Base-by-base conservation (phyloP, 2,888 invertebrate genomes). In the Merodon equestris region DNA sequence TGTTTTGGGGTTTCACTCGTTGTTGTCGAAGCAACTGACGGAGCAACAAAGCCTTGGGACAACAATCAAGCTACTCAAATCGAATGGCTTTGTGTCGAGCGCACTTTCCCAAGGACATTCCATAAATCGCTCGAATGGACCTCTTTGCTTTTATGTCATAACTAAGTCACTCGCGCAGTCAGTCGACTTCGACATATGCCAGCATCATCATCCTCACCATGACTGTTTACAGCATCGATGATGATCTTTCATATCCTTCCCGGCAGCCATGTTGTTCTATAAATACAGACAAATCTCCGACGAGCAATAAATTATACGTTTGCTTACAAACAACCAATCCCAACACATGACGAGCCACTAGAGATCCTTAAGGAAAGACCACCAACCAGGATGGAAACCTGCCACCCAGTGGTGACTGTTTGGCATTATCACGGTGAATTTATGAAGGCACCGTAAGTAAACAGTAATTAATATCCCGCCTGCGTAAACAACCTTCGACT, bases 391-490 rank as follows among this genome's bases (percentile, higher is more conserved):
- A 44, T 42, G 12, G 27, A 42, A 19, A 1, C 9, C 50, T 63
- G 45, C 66, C 67, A 44, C 73, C 64, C 53, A 66, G 53, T 64
- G 27, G 54, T 60, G 60, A 67, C 67, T 54, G 67, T 56, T 36
- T 48, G 54, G 42, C 44, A 67, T 61, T 61, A 67, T 74, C 67
- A 66, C 44, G 17, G 38, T 38, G 42, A 50, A 74, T 74, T 74
- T 74, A 74, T 72, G 77, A 67, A 42, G 42, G 51, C 57, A 51
- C 27, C 18, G 17, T 42, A 72, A 38, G 61, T 68, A 77, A 77
- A 77, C 77, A 77, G 36, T 53, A 77, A 77, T 73, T 77, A 77
- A 77, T 77, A 77, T 72, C 50, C 72, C 38, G 61, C 53, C 50
- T 72, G 42, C 38, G 42, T 67, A 77, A 77, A 77, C 72, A 77